These are phyloP conservation scores for Rhinopomastus cyanomelas DNA, from an alignment of 2,113 vertebrate genomes.

Conservation along the genomic window DNA sequence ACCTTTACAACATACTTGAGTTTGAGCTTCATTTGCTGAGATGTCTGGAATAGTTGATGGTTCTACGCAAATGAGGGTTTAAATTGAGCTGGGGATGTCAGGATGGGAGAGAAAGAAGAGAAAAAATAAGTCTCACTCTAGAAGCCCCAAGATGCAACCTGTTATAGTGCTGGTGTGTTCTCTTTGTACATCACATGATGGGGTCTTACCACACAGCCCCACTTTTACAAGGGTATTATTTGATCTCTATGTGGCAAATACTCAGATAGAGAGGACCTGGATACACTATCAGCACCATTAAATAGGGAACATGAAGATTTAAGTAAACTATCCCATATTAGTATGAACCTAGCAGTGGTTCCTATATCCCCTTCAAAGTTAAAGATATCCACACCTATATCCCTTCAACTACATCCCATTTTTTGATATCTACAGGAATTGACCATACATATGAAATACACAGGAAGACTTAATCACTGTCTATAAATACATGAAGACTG, in stretches of 20 bases:
- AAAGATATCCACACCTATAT: background rate
- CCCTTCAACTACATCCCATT: background rate
- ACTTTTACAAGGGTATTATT: background rate
- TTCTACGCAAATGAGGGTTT: background rate
- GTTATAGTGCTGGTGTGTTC: fast-evolving
- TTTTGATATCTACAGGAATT: background rate
- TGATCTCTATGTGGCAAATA: background rate
- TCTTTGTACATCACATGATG: fast-evolving
- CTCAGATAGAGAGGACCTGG: background rate
- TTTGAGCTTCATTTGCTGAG: background rate
- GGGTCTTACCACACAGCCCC: background rate
- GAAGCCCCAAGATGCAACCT: too few relatives aligned
- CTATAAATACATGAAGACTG: too few relatives aligned
- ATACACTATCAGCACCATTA: background rate
- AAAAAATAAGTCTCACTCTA: background rate
- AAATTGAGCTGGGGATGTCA: background rate
- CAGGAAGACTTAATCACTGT: too few relatives aligned
- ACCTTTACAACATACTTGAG: background rate
- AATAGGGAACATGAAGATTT: fast-evolving
- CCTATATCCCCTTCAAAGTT: background rate
- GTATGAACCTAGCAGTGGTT: background rate
- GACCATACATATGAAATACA: background rate
- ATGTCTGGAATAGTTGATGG: background rate
- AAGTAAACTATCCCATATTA: background rate
- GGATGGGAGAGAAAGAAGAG: background rate